A percentile compares a stretch with the other conserved stretches of the same genome.
phyloP scores from a whole-genome alignment of 2,888 invertebrate genomes.

The Lasioglossum malachurum region DNA sequence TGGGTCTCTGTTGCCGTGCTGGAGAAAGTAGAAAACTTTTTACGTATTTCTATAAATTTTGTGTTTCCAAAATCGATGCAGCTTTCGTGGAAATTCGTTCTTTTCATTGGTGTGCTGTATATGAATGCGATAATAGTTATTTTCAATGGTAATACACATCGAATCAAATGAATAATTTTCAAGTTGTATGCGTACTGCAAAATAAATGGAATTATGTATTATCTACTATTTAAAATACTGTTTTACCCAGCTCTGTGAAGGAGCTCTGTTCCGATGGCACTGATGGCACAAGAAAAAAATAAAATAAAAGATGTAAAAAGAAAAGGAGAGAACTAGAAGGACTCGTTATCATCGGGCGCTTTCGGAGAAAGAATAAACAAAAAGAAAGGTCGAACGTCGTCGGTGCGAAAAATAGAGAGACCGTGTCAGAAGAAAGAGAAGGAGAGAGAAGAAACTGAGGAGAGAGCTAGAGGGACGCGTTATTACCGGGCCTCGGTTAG shows the following conservation, averaged over 20 bases:
- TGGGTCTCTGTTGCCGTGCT: not conserved
- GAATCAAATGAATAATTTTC: too few relatives aligned
- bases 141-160: not conserved
- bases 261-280: not conserved
- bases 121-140: not conserved
- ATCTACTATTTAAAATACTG: too few relatives aligned
- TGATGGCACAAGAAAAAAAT: too few relatives aligned
- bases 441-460: not conserved
- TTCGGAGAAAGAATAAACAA: not conserved
- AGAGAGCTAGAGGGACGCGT: constrained; percentile 15
- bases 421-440: not conserved
- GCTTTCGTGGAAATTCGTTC: not conserved
- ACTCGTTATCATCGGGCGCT: not conserved
- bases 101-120: not conserved
- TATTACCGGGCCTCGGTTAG: constrained; percentile 50
- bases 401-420: not conserved
- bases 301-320: not conserved
- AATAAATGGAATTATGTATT: too few relatives aligned
- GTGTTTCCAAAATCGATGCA: not conserved
- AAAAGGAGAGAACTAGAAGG: not conserved
- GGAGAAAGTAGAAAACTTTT: not conserved
- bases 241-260: not conserved
- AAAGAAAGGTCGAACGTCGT: not conserved
- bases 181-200: too few relatives aligned
- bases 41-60: not conserved